Evolutionary conservation across 64 coral and sea anemone species (phyloP).

Genomic region (Montipora cactus): DNA sequence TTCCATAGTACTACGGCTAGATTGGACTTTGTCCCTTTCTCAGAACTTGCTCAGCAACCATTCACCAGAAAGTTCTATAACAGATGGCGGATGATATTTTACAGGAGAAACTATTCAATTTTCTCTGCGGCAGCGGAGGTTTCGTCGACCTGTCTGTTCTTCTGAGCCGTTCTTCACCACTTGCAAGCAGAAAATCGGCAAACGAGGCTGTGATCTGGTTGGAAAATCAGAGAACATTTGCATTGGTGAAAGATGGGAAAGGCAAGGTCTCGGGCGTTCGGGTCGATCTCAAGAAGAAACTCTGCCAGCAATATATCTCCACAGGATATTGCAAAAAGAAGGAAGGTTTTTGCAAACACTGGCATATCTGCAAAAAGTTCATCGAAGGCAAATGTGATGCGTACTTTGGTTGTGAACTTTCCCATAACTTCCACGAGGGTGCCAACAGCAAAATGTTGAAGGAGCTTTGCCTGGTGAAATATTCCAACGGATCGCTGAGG

Average conservation of each 20-base stretch:
- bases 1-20: no score
- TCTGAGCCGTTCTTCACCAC: conserved; percentile 7
- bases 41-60: background rate
- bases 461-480: conserved; percentile 13
- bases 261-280: conserved; percentile 10
- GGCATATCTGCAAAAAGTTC: conserved; percentile 60
- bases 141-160: conserved; percentile 55
- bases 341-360: conserved; percentile 13
- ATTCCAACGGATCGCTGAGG: background rate
- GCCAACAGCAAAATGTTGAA: conserved; percentile 17
- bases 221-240: background rate
- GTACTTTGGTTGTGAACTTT: background rate
- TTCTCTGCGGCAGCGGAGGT: conserved; percentile 38
- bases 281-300: conserved; percentile 30
- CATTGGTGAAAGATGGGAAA: background rate
- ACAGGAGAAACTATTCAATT: conserved; percentile 43
- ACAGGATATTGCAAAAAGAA: conserved; percentile 38
- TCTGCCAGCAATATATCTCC: conserved; percentile 32
- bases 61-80: background rate
- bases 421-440: conserved; percentile 43
- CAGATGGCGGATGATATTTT: conserved; percentile 16
- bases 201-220: conserved; percentile 14
- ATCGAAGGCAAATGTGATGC: conserved; percentile 30
- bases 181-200: conserved; percentile 17
- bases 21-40: background rate